phyloP scores from a whole-genome alignment of 2,113 vertebrate genomes.

The Budorcas taxicolor region DNA sequence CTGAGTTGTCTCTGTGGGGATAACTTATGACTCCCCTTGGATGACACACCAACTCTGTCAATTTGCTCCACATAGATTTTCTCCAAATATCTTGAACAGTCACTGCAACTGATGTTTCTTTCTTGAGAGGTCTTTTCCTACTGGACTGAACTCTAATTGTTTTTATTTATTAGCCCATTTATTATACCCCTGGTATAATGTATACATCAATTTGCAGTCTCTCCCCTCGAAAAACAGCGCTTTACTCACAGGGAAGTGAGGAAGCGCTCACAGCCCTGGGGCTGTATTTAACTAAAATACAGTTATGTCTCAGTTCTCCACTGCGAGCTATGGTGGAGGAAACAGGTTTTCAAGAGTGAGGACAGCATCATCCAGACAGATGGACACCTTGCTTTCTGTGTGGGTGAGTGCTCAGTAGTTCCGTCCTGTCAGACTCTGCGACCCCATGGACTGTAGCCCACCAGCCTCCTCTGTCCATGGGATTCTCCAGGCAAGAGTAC shows the following conservation, averaged over 20 bases:
- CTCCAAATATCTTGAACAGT: neutral
- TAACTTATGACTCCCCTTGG: too few species aligned
- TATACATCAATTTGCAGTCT: neutral
- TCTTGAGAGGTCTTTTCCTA: neutral
- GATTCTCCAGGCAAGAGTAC: neutral
- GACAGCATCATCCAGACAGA: neutral
- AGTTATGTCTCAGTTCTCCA: neutral
- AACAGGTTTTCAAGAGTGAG: neutral
- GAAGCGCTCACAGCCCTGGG: neutral
- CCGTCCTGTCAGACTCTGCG: neutral
- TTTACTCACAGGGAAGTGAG: neutral
- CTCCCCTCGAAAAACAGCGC: neutral
- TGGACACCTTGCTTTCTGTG: neutral
- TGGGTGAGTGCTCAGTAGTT: neutral
- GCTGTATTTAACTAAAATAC: neutral
- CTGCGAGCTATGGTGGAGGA: neutral
- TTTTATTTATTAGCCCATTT: constrained; percentile 41
- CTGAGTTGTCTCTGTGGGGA: neutral
- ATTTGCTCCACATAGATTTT: neutral
- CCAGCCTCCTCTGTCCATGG: neutral
- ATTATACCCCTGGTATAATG: neutral
- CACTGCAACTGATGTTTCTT: neutral
- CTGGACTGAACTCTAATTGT: neutral
- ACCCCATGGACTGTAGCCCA: neutral
- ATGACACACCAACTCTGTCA: neutral